These are phyloP conservation scores for Rhabdomys pumilio DNA, from an alignment of 2,797 vertebrate genomes.

Conservation along the genomic window DNA sequence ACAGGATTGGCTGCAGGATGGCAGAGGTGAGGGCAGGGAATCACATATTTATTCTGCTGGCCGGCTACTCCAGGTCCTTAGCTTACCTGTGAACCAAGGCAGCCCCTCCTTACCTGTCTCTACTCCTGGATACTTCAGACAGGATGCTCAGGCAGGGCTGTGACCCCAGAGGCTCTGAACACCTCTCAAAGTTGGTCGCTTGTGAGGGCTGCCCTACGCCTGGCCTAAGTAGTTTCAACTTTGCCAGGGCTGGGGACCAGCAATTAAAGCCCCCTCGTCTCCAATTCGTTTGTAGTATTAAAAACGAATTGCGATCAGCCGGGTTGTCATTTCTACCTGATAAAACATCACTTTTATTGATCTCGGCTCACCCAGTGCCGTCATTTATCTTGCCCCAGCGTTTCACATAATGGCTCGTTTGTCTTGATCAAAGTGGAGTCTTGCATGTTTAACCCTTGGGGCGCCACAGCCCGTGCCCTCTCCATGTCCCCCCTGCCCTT, in stretches of 20 bases:
- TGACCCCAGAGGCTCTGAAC: neutral
- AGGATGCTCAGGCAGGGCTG: neutral
- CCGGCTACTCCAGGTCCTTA: accelerated
- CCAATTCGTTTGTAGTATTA: conserved; percentile 79
- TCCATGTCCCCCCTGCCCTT: neutral
- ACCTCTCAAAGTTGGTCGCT: neutral
- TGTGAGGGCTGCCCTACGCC: neutral
- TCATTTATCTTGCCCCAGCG: conserved; percentile 73
- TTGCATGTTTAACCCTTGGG: conserved; percentile 69
- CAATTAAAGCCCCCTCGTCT: conserved; percentile 69
- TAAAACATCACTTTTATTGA: conserved; percentile 82
- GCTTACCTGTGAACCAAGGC: neutral
- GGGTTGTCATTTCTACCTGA: conserved; percentile 82
- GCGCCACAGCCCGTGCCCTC: neutral
- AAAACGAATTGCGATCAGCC: conserved; percentile 79
- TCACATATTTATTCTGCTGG: accelerated
- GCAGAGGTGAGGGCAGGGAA: neutral
- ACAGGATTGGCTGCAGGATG: no score
- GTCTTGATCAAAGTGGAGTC: conserved; percentile 76
- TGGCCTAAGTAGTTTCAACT: neutral
- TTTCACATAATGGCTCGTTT: conserved; percentile 73
- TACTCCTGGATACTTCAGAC: neutral
- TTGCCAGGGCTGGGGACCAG: neutral
- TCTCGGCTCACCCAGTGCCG: conserved; percentile 47
- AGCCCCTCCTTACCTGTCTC: neutral